Base-by-base conservation (phyloP, 2,113 vertebrate species). In the Camelus bactrianus region DNA sequence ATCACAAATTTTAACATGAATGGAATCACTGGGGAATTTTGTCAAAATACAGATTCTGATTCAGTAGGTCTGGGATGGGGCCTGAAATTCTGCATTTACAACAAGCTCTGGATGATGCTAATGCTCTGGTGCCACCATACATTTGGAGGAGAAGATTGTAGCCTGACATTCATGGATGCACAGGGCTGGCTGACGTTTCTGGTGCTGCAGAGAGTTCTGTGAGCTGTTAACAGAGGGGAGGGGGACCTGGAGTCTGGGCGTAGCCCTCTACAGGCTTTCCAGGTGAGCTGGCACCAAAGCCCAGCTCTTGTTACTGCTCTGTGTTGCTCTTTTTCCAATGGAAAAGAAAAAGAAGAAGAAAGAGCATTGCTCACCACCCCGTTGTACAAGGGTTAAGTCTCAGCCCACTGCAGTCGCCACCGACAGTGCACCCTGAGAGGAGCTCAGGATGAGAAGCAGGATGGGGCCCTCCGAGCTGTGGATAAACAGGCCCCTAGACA, bases 221-320 rank as follows among this genome's bases (percentile, higher is more conserved):
- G 42, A 52, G 48, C 30, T n/a, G 12, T 17, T 50, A 67, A 28
- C 3, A 8, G 48, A 35, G 38, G 19, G 58, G 11, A 12, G 12
- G 35, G 11, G 30, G 6, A 6, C 16, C 0, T 1, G 17, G 70
- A 38, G 14, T 6, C 8, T 42, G 26, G 24, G 7, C 8, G 16
- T 8, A 64, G 32, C 15, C 30, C 22, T 92, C 88, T 54, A 11
- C 28, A 69, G 48, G 26, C 81, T 64, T 32, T 19, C 67, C 35
- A 38, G 67, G 67, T 38, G 22, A 58, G 54, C 50, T 54, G 65
- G 62, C 35, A 80, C 32, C 64, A 38, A 70, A 35, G 70, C 32
- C 19, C 5, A 60, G 19, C 11, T 50, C 70, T 52, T 67, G 48
- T 20, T n/a, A 22, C 17, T 50, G 0, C 62, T 79, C 65, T 91